Conservation (phyloP, 2,797 vertebrate species). For the Gobio occitaniae region DNA sequence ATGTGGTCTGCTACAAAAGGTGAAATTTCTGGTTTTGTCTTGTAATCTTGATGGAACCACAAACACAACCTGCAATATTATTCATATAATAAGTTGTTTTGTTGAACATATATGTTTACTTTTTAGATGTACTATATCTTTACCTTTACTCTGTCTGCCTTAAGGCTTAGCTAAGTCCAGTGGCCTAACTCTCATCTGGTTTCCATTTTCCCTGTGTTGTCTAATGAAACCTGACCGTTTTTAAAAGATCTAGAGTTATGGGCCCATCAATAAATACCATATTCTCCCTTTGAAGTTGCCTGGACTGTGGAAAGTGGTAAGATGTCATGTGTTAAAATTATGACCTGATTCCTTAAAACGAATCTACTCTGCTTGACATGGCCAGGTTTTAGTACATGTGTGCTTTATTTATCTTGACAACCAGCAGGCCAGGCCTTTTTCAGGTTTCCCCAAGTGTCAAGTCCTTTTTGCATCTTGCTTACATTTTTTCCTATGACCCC, state of each 20-base stretch:
- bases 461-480: slow-evolving; percentile 69
- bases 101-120: not conserved
- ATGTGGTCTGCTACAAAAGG: not conserved
- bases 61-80: not conserved
- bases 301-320: slow-evolving; percentile 77
- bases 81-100: not conserved
- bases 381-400: slow-evolving; percentile 69
- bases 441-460: slow-evolving; percentile 65
- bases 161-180: slow-evolving; percentile 63
- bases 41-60: not conserved
- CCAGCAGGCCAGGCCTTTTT: slow-evolving; percentile 64
- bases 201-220: slow-evolving; percentile 77
- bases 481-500: not conserved
- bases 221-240: slow-evolving; percentile 81
- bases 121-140: slow-evolving; percentile 10
- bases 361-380: slow-evolving; percentile 74
- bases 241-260: slow-evolving; percentile 81
- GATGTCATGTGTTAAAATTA: slow-evolving; percentile 83
- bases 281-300: slow-evolving; percentile 81
- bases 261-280: slow-evolving; percentile 82
- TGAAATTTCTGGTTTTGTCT: not conserved
- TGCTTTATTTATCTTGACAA: slow-evolving; percentile 79
- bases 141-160: slow-evolving; percentile 55
- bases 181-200: slow-evolving; percentile 78
- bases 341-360: slow-evolving; percentile 76